Base-by-base conservation (phyloP, 2,888 invertebrate genomes). In the Acanthacorydalis orientalis region DNA sequence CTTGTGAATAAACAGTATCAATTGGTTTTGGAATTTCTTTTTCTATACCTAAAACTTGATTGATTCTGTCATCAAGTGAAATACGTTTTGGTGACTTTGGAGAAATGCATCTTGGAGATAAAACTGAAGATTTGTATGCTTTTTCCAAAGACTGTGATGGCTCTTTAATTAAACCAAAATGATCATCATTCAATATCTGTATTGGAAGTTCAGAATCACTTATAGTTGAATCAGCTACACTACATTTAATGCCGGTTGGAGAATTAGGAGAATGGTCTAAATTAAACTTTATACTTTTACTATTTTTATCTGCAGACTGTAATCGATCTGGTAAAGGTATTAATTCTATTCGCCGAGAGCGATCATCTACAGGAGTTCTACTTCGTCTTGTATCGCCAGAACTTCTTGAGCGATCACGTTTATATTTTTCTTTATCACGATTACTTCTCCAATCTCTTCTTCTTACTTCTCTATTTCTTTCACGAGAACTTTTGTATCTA, bases 41-140 rank as follows among this genome's bases (percentile, higher is more conserved):
- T 47, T 69, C 68, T 38, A 73, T 65, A 7, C 77, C 77, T 53
- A 77, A 60, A 51, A 75, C 77, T 48, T 73, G 64, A 57, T 72
- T 74, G 49, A 78, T 67, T 57, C 77, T 63, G 53, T 76, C 75
- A 51, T 78, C 77, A 8, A 78, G 62, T 1, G 77, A 73, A 11
- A 74, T 60, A 47, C 77, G 63, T 57, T 73, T 74, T 0, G 76
- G 76, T 1, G 75, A 75, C 38, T 55, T 57, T 8, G 59, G 50
- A 2, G 51, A 48, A 32, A 12, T 23, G 6, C 14, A n/a, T 7
- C 33, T 16, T 11, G 46, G 7, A 3, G 42, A 31, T 8, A 34
- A 23, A n/a, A 23, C 7, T 32, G n/a, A 9, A 15, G 12, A 14
- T 15, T 15, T 39, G 12, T 31, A 14, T 15, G 35, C 12, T 37